Evolutionary conservation across 2,797 vertebrate species (phyloP), one percentile per base, ranked within the genome.

Genomic region (Anguilla marmorata): DNA sequence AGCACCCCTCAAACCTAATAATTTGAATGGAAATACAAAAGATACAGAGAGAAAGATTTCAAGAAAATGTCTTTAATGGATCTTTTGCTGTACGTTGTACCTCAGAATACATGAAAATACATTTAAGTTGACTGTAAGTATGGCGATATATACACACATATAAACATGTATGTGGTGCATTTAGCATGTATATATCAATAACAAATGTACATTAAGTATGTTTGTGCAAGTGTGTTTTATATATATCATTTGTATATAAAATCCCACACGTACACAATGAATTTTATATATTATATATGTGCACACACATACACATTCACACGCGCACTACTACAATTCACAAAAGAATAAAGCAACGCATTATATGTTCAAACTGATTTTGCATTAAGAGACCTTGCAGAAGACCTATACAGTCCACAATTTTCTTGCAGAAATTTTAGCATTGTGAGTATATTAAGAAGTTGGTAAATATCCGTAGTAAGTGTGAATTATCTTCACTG

Each of bases 51-150:
- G 90, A 88, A 90, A 92, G 91, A 90, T 94, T 94, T 93, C 93
- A 95, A 95, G 95, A 96, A 96, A 95, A 96, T 91, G 94, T 95
- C 94, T 96, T 96, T 96, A 96, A 96, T 96, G 94, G 94, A 92
- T 94, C 82, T 91, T 94, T 94, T 93, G 93, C 93, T 94, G 94
- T 94, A 94, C 93, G 92, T 94, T 93, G 94, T 95, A 95, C 94
- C 93, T 95, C 93, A 94, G 94, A 94, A 95, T 94, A 95, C 93
- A 96, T 94, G 94, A 95, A 96, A 96, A 96, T 95, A 96, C 95
- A 96, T 95, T 94, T 95, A 94, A 93, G 92, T 94, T 74, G 93
- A 94, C 93, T 94, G 94, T 93, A 95, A 95, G 95, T 95, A 96
- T 95, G 95, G 95, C 94, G 94, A 95, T 94, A 95, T 94, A 94